Evolutionary conservation across 2,888 invertebrate species (phyloP).

Genomic region (Entomobrya multifasciata): DNA sequence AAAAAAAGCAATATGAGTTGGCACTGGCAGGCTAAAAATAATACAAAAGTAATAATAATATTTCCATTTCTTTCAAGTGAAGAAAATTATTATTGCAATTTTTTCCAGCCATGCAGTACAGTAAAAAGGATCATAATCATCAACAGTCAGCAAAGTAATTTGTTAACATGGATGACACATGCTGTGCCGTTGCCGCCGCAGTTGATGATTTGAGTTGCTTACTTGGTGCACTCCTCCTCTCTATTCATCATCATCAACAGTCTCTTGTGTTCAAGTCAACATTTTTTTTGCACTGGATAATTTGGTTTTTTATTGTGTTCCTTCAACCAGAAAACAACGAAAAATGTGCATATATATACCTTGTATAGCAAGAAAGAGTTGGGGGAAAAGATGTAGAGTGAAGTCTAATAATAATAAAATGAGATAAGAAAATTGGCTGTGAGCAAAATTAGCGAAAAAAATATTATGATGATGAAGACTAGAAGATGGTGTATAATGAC

Average conservation of each 20-base stretch:
- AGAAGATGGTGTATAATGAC: no score
- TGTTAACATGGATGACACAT: slow-evolving; percentile 68
- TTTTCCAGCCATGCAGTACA: no score
- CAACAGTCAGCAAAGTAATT: slow-evolving; percentile 39
- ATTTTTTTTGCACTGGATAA: no score
- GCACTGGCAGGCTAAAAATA: slow-evolving; percentile 27
- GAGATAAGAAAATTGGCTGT: slow-evolving; percentile 32
- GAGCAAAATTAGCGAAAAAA: no score
- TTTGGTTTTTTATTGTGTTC: slow-evolving; percentile 27
- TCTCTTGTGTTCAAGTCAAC: no score
- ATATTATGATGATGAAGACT: no score
- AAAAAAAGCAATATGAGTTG: no score
- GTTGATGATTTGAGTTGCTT: no score
- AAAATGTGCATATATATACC: no score
- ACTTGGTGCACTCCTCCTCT: not conserved
- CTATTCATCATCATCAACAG: no score
- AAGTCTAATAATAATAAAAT: slow-evolving; percentile 4
- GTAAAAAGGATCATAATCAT: not conserved
- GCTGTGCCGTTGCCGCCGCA: slow-evolving; percentile 43
- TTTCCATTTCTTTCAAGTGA: not conserved
- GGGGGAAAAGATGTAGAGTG: no score
- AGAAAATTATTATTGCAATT: slow-evolving; percentile 38
- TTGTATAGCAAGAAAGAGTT: no score
- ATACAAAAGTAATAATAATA: slow-evolving; percentile 25
- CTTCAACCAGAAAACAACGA: slow-evolving; percentile 44